Evolutionary conservation across 2,113 vertebrate species (phyloP).

Genomic region (Tragelaphus strepsiceros): DNA sequence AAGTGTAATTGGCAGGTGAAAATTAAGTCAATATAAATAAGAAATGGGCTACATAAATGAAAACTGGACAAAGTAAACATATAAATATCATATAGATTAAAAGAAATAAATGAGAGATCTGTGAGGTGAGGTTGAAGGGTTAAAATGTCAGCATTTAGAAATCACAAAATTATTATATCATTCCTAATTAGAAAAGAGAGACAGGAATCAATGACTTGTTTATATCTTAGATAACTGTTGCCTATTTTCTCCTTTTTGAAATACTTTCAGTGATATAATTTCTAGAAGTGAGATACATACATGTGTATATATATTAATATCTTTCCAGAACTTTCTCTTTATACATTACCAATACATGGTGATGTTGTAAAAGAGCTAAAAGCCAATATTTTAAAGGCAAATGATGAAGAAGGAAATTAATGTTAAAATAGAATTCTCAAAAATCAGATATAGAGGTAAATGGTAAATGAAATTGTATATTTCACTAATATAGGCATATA

Average conservation of each 20-base stretch:
- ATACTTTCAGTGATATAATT: not conserved
- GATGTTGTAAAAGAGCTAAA: not conserved
- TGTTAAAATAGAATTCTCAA: not conserved
- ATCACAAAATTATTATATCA: not conserved
- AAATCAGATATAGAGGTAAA: conserved; percentile 10
- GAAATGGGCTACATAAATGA: not conserved
- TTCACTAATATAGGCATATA: not conserved
- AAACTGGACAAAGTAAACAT: not conserved
- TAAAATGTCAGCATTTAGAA: not conserved
- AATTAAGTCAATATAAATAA: not conserved
- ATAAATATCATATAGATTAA: not conserved
- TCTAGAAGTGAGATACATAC: not conserved
- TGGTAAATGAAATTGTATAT: not conserved
- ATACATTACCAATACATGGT: not conserved
- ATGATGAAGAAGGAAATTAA: not conserved
- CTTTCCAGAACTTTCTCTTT: not conserved
- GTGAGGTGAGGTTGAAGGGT: not conserved
- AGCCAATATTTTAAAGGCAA: not conserved
- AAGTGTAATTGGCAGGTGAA: not conserved
- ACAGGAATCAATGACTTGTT: not conserved
- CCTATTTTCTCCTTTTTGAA: not conserved
- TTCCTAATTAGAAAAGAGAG: not conserved
- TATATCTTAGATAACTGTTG: not conserved
- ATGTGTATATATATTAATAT: not conserved
- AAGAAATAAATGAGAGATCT: not conserved